phyloP scores from a whole-genome alignment of 2,888 invertebrate species.

The Caenorhabditis doughertyi region DNA sequence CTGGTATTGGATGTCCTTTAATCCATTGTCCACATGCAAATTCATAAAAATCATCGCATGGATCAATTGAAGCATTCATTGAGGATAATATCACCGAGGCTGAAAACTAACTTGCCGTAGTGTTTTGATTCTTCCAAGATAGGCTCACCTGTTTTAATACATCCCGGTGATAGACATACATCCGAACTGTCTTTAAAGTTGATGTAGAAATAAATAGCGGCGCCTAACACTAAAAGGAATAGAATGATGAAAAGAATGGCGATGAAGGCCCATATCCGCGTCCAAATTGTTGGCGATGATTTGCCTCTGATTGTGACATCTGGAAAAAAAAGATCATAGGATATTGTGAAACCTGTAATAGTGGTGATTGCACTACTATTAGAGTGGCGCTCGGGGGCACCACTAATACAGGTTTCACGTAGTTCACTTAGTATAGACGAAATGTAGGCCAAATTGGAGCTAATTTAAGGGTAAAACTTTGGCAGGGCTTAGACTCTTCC shows the following conservation, averaged over 20 bases:
- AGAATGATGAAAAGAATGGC: constrained; percentile 59
- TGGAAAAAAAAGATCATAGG: no score
- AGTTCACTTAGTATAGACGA: no score
- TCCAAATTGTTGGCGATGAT: constrained; percentile 34
- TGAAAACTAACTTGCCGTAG: no score
- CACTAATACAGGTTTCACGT: no score
- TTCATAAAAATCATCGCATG: constrained; percentile 83
- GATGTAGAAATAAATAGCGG: constrained; percentile 69
- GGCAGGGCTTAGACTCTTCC: no score
- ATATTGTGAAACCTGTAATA: no score
- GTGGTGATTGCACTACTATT: no score
- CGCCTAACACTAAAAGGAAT: constrained; percentile 63
- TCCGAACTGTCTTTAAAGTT: constrained; percentile 66
- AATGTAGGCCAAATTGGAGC: no score
- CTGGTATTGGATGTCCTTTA: constrained; percentile 80
- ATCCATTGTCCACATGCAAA: constrained; percentile 83
- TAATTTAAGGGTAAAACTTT: no score
- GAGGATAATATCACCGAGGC: constrained; percentile 82
- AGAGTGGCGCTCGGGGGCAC: no score
- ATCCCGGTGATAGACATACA: constrained; percentile 80
- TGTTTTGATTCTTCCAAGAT: no score
- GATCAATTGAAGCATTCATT: constrained; percentile 81
- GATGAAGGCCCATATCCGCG: constrained; percentile 61
- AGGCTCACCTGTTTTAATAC: constrained; percentile 81
- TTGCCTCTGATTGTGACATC: constrained; percentile 18